phyloP scores from a whole-genome alignment of 2,113 vertebrate species.

The Neogale vison region DNA sequence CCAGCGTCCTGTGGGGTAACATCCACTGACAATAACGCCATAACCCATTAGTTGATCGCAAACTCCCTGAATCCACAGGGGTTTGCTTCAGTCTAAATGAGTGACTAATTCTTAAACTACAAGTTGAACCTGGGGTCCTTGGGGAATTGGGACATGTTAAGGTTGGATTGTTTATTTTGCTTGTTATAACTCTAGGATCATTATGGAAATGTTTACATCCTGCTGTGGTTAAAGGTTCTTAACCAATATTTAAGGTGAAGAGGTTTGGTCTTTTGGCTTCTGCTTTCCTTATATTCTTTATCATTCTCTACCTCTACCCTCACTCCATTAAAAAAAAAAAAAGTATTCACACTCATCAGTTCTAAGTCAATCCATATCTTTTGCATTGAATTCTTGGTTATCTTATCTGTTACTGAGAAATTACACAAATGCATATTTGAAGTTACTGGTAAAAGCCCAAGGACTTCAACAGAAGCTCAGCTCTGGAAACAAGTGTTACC shows the following conservation, averaged over 20 bases:
- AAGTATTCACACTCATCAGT: neutral
- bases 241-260: neutral
- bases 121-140: constrained; percentile 73
- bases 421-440: neutral
- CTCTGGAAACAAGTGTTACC: constrained; percentile 7
- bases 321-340: neutral
- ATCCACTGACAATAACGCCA: constrained; percentile 61
- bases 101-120: constrained; percentile 77
- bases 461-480: neutral
- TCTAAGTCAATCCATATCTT: neutral
- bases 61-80: constrained; percentile 74
- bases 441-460: neutral
- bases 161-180: constrained; percentile 81
- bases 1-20: constrained; percentile 76
- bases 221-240: constrained; percentile 66
- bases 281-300: neutral
- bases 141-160: constrained; percentile 71
- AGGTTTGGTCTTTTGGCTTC: constrained; percentile 2
- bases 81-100: constrained; percentile 76
- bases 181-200: constrained; percentile 78
- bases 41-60: constrained; percentile 78
- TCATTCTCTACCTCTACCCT: neutral
- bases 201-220: constrained; percentile 84
- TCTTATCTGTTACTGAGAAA: neutral
- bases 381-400: constrained; percentile 11